These are phyloP conservation scores for Drosophila multiciliata DNA, from an alignment of 2,888 invertebrate genomes.

Conservation along the genomic window DNA sequence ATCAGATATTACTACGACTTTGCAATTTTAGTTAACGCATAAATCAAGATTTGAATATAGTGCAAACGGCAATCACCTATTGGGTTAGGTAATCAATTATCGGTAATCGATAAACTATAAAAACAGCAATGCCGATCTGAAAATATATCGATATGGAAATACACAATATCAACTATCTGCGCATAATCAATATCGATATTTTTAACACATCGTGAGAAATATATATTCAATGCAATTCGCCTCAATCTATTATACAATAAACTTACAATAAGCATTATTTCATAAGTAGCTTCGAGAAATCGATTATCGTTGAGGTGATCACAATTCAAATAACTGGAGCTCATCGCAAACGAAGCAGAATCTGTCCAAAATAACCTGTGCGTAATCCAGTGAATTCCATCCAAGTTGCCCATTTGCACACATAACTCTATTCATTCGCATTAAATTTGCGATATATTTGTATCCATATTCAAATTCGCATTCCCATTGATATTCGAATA, in stretches of 20 bases:
- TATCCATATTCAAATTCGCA: slow-evolving; percentile 27
- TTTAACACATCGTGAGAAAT: background rate
- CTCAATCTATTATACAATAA: background rate
- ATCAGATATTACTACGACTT: background rate
- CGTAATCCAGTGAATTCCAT: slow-evolving; percentile 14
- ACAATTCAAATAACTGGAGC: slow-evolving; percentile 50
- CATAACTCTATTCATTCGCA: slow-evolving; percentile 26
- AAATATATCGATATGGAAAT: background rate
- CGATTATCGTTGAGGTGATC: slow-evolving; percentile 14
- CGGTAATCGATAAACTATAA: too few relatives aligned
- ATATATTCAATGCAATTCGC: background rate
- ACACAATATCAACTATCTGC: background rate
- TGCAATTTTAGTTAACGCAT: background rate
- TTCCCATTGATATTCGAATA: slow-evolving; percentile 30
- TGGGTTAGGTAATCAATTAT: background rate
- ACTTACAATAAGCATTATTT: background rate
- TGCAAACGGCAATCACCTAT: background rate
- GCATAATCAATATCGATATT: background rate
- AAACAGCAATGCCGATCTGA: background rate
- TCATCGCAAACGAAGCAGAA: slow-evolving; percentile 32
- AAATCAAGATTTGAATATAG: background rate
- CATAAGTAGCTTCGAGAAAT: background rate
- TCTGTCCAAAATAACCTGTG: slow-evolving; percentile 50
- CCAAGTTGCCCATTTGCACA: background rate
- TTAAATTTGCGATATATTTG: slow-evolving; percentile 58